Evolutionary conservation across 2,113 vertebrate genomes (phyloP).

Genomic region (Pygoscelis antarcticus): DNA sequence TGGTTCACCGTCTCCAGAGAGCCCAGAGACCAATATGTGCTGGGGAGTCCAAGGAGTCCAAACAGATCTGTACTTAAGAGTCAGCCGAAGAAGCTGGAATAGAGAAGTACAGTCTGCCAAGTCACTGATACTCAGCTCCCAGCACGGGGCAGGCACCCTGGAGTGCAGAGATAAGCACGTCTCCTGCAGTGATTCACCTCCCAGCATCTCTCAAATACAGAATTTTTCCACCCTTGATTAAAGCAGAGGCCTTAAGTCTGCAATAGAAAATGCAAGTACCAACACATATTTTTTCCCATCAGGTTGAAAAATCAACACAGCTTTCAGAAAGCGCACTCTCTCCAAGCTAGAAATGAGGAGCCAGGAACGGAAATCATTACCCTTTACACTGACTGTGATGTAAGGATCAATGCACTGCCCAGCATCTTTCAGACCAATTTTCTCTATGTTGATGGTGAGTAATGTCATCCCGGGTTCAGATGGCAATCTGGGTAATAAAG

Average conservation of each 20-base stretch:
- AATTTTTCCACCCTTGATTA: not conserved
- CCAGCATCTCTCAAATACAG: not conserved
- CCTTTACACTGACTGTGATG: slow-evolving; percentile 95
- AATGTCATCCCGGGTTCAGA: slow-evolving; percentile 95
- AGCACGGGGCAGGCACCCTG: not conserved
- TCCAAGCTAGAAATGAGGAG: not conserved
- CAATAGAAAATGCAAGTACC: not conserved
- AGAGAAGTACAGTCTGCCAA: not conserved
- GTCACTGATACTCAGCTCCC: not conserved
- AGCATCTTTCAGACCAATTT: slow-evolving; percentile 96
- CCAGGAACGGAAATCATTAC: slow-evolving; percentile 67
- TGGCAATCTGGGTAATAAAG: slow-evolving; percentile 92
- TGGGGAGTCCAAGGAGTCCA: not conserved
- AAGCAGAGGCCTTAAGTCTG: not conserved
- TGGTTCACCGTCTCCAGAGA: not conserved
- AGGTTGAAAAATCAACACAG: not conserved
- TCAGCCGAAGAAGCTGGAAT: not conserved
- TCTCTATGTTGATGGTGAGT: slow-evolving; percentile 94
- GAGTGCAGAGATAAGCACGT: not conserved
- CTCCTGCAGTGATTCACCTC: not conserved
- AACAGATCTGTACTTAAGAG: not conserved
- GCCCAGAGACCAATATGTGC: not conserved
- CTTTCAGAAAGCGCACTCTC: not conserved
- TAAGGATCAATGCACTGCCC: slow-evolving; percentile 98
- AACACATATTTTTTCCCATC: not conserved